These are phyloP conservation scores for Intoshia linei DNA, from an alignment of 1,140 invertebrate genomes.

Conservation along the genomic window DNA sequence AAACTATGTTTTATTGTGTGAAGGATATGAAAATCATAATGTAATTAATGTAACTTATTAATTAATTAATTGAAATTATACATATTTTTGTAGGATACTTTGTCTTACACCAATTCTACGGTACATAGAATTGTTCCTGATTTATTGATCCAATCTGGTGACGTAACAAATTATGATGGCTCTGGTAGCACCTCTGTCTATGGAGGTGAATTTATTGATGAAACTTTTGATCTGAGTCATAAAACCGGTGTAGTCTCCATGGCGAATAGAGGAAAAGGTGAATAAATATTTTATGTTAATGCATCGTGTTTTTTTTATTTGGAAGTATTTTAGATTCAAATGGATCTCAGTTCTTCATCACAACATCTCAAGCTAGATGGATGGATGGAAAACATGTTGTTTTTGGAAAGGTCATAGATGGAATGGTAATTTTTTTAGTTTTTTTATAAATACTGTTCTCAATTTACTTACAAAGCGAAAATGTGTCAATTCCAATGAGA, in stretches of 20 bases:
- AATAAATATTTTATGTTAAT: no score
- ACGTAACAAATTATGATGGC: conserved; percentile 62
- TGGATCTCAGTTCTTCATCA: conserved; percentile 22
- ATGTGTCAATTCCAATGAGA: no score
- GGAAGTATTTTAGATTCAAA: conserved; percentile 15
- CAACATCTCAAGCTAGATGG: conserved; percentile 40
- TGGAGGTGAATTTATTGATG: conserved; percentile 38
- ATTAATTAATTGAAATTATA: not conserved
- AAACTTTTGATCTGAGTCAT: conserved; percentile 14
- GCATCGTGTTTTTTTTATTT: no score
- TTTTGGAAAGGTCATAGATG: conserved; percentile 60
- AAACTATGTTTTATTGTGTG: not conserved
- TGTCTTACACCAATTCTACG: conserved; percentile 27
- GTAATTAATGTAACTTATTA: not conserved
- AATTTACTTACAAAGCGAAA: no score
- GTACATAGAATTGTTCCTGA: conserved; percentile 61
- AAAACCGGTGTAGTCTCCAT: conserved; percentile 13
- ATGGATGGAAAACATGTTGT: conserved; percentile 65
- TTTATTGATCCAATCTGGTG: conserved; percentile 57
- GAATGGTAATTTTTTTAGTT: conserved; percentile 30
- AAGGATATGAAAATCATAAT: not conserved
- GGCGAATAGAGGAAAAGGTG: conserved; percentile 18
- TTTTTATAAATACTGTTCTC: not conserved
- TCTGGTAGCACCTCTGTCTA: conserved; percentile 36
- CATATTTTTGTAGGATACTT: not conserved